phyloP scores from a whole-genome alignment of 2,888 invertebrate genomes.

The Diarsia dahlii region DNA sequence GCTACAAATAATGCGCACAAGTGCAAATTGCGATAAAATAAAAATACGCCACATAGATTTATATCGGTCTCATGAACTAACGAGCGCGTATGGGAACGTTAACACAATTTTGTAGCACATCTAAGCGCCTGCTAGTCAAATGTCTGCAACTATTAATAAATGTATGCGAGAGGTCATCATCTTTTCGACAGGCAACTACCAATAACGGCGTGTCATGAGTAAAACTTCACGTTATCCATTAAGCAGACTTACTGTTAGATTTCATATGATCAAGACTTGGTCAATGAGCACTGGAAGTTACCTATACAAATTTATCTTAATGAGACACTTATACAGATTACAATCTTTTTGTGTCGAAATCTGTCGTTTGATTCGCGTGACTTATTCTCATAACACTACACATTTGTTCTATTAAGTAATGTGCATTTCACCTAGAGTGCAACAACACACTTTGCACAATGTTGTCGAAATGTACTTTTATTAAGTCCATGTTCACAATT shows the following conservation, averaged over 20 bases:
- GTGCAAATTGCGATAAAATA: too few species aligned
- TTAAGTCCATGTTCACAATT: not conserved
- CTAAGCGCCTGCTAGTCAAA: not conserved
- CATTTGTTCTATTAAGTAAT: not conserved
- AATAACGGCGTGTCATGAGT: not conserved
- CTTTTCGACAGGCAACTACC: not conserved
- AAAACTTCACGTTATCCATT: not conserved
- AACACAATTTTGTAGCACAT: not conserved
- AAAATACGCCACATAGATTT: too few species aligned
- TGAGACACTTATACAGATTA: too few species aligned
- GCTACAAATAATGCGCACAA: too few species aligned
- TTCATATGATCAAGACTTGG: not conserved
- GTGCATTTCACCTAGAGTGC: not conserved
- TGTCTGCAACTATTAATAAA: not conserved
- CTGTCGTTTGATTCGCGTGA: not conserved
- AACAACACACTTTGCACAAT: not conserved
- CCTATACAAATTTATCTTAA: too few species aligned
- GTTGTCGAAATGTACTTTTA: not conserved
- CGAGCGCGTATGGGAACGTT: too few species aligned
- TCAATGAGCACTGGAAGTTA: not conserved
- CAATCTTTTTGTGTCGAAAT: not conserved
- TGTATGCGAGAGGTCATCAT: not conserved
- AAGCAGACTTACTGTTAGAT: not conserved
- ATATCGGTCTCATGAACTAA: too few species aligned
- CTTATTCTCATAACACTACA: not conserved